Evolutionary conservation across 2,797 vertebrate species (phyloP).

Genomic region (Capromys pilorides): DNA sequence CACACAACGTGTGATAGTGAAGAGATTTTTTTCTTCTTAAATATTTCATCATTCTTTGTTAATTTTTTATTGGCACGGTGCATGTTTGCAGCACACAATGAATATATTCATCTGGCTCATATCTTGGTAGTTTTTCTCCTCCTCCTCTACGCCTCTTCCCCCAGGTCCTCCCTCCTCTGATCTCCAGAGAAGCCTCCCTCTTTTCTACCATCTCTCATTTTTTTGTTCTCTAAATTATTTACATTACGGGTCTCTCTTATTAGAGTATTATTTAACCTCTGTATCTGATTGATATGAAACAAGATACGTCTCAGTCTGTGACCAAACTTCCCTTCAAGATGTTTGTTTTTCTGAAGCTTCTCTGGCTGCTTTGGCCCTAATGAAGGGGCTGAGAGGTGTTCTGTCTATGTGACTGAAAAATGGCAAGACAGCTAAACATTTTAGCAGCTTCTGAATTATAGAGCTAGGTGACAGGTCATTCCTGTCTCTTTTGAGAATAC

Average conservation of each 20-base stretch:
- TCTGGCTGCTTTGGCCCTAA: background rate
- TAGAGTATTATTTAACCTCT: background rate
- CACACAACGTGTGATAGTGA: background rate
- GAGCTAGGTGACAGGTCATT: background rate
- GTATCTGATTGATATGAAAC: background rate
- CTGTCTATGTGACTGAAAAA: background rate
- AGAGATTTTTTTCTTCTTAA: background rate
- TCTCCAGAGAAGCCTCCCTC: background rate
- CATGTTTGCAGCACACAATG: background rate
- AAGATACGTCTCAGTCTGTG: background rate
- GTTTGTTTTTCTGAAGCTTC: background rate
- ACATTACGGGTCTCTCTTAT: background rate
- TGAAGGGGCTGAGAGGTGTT: conserved; percentile 1
- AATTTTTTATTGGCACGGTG: background rate
- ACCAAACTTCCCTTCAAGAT: background rate
- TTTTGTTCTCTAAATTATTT: background rate
- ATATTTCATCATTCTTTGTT: background rate
- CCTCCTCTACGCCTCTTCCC: background rate
- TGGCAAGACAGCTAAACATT: background rate
- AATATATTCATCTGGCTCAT: background rate
- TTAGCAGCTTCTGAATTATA: background rate
- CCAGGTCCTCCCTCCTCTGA: background rate
- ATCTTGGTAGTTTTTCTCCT: background rate
- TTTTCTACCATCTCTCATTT: background rate
- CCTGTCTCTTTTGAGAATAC: background rate